phyloP scores from a whole-genome alignment of 2,797 vertebrate genomes.

The Bradypodion ventrale region DNA sequence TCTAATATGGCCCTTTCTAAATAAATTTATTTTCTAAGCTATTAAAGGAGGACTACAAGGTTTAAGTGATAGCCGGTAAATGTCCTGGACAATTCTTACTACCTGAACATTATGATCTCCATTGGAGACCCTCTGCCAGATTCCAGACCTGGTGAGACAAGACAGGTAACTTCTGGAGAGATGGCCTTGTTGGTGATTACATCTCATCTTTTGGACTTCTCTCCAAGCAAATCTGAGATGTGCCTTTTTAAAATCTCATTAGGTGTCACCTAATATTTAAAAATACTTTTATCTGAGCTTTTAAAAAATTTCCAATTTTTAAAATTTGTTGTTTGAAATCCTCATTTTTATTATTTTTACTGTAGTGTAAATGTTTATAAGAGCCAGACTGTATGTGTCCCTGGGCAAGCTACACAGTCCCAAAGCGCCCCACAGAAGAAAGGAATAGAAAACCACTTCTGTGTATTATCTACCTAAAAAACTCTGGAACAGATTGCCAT shows the following conservation, averaged over 20 bases:
- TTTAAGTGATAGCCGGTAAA: not conserved
- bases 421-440: too few relatives aligned
- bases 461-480: too few relatives aligned
- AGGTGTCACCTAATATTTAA: not conserved
- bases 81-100: not conserved
- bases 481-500: too few relatives aligned
- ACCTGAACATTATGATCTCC: not conserved
- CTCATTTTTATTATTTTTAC: not conserved
- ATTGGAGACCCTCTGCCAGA: not conserved
- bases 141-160: not conserved
- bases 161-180: not conserved
- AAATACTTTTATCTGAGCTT: not conserved
- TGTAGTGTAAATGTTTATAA: too few relatives aligned
- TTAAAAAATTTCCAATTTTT: too few relatives aligned
- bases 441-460: too few relatives aligned
- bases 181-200: not conserved
- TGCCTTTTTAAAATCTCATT: not conserved
- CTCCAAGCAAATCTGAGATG: not conserved
- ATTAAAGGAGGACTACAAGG: not conserved
- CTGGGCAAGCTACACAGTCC: too few relatives aligned
- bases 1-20: not conserved
- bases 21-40: not conserved
- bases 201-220: not conserved
- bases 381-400: too few relatives aligned
- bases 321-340: not conserved